phyloP scores from a whole-genome alignment of 35 echinoderm and acorn worm genomes.

The Apostichopus japonicus region DNA sequence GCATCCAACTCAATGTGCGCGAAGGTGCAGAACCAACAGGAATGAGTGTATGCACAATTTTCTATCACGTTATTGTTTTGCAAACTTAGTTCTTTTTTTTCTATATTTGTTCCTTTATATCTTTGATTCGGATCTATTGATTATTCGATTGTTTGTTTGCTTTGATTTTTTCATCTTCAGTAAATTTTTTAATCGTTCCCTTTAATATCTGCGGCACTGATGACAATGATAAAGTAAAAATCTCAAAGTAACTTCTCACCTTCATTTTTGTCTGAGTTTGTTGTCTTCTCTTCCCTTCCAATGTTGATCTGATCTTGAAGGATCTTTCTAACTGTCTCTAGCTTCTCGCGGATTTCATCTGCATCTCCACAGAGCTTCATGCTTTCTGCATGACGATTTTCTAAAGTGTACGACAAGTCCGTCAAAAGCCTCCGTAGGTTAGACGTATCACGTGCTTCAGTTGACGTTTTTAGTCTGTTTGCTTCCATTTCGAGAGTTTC shows the following conservation, averaged over 20 bases:
- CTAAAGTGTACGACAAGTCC: conserved; percentile 17
- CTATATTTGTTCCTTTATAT: too few species aligned
- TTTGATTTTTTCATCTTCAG: too few species aligned
- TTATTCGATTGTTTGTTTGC: too few species aligned
- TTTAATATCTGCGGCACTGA: too few species aligned
- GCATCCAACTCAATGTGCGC: too few species aligned
- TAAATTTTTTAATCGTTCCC: too few species aligned
- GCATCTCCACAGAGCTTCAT: conserved; percentile 38
- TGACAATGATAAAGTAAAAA: too few species aligned
- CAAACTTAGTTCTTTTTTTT: too few species aligned
- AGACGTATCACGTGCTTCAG: not conserved
- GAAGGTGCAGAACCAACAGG: too few species aligned
- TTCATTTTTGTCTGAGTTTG: not conserved
- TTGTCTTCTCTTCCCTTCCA: not conserved
- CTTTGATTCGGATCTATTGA: too few species aligned
- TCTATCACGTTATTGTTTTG: too few species aligned
- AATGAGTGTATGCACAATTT: too few species aligned
- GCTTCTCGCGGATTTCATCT: conserved; percentile 1
- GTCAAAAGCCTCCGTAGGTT: conserved; percentile 13
- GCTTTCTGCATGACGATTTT: conserved; percentile 27
- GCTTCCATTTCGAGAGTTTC: conserved; percentile 1
- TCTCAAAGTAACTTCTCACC: not conserved
- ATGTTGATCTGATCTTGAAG: conserved; percentile 49
- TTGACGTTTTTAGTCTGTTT: not conserved
- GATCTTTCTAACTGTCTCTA: conserved; percentile 7